Evolutionary conservation across 1,140 invertebrate species (phyloP).

Genomic region (Apis laboriosa): DNA sequence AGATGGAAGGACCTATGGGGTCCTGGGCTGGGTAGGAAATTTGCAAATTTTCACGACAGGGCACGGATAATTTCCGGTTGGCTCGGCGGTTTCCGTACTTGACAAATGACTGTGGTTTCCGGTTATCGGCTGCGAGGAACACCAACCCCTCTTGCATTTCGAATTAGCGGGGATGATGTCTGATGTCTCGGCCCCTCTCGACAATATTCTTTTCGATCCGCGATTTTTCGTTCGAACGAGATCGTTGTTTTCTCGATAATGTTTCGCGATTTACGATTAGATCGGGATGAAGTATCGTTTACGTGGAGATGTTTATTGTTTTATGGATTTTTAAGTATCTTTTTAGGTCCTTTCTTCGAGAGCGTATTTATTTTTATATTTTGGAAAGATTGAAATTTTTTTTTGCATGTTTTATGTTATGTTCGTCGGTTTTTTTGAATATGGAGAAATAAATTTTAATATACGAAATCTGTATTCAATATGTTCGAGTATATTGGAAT

Average conservation of each 20-base stretch:
- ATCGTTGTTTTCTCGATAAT: background rate
- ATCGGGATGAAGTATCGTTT: background rate
- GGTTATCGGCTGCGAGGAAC: constrained; percentile 67
- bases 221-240: background rate
- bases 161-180: constrained; percentile 60
- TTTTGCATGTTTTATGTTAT: too few species aligned
- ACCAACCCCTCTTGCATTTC: constrained; percentile 53
- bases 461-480: too few species aligned
- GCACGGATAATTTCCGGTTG: constrained; percentile 78
- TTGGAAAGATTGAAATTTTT: too few species aligned
- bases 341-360: background rate
- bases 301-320: too few species aligned
- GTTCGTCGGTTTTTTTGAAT: too few species aligned
- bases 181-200: background rate
- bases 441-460: too few species aligned
- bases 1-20: constrained; percentile 55
- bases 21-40: constrained; percentile 70
- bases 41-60: constrained; percentile 78
- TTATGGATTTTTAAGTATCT: background rate
- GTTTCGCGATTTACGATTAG: background rate
- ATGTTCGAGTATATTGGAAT: too few species aligned
- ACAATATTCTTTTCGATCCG: constrained; percentile 9
- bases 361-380: background rate
- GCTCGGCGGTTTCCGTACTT: constrained; percentile 76
- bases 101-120: constrained; percentile 80